phyloP scores from a whole-genome alignment of 2,797 vertebrate genomes.

The Poecilia picta region DNA sequence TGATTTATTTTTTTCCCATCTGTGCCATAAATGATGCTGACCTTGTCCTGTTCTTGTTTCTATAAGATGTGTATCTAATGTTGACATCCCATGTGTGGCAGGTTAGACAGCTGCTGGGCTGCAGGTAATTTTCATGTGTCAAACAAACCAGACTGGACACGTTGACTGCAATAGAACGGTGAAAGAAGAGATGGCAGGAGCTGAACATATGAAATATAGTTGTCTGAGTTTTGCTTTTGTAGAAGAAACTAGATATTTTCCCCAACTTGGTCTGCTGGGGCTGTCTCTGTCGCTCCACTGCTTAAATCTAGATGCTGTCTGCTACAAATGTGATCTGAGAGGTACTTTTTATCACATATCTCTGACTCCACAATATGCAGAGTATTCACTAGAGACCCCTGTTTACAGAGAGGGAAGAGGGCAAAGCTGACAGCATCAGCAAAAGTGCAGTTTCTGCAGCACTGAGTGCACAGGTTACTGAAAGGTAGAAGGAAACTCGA shows the following conservation, averaged over 20 bases:
- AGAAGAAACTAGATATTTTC: constrained; percentile 56
- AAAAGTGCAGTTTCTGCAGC: constrained; percentile 16
- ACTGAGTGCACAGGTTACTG: constrained; percentile 31
- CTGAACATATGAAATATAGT: constrained; percentile 13
- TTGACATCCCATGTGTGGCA: constrained; percentile 14
- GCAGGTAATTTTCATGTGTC: constrained; percentile 41
- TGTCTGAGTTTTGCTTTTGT: constrained; percentile 28
- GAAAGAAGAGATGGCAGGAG: background rate
- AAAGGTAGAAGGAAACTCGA: constrained; percentile 38
- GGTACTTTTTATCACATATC: constrained; percentile 48
- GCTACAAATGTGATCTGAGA: constrained; percentile 33
- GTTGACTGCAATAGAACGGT: background rate
- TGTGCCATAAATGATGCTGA: background rate
- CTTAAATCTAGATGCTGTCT: constrained; percentile 74
- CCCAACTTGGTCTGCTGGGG: constrained; percentile 77
- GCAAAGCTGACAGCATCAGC: constrained; percentile 29
- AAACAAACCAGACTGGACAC: constrained; percentile 5
- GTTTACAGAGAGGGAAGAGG: constrained; percentile 42
- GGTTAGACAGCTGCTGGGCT: constrained; percentile 8
- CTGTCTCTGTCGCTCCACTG: constrained; percentile 72
- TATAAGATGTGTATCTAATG: constrained; percentile 40
- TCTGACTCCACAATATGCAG: constrained; percentile 42
- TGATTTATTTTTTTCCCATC: background rate
- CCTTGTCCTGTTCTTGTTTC: constrained; percentile 23
- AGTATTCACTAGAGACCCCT: constrained; percentile 54